phyloP scores from a whole-genome alignment of 92 coral and sea anemone genomes.

The Galaxea fascicularis region DNA sequence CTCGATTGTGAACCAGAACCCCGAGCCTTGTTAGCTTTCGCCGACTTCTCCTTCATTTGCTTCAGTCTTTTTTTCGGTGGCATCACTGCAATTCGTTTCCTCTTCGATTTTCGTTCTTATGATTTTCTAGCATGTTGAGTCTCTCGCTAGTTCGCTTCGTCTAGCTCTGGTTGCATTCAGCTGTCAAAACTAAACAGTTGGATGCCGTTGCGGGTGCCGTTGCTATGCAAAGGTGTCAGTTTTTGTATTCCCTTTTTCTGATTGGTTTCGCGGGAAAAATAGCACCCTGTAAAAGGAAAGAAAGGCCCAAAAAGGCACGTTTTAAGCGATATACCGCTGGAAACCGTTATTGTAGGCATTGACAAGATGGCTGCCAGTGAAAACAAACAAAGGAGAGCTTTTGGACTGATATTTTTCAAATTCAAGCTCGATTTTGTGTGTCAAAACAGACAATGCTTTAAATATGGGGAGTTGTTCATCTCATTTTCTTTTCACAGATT shows the following conservation, averaged over 20 bases:
- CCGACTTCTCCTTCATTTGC: neutral
- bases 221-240: too few relatives aligned
- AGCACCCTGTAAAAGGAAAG: too few relatives aligned
- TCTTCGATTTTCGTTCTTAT: too few relatives aligned
- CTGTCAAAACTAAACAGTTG: neutral
- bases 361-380: neutral
- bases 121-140: neutral
- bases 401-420: neutral
- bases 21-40: neutral
- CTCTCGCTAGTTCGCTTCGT: neutral
- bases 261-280: too few relatives aligned
- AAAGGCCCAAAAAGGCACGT: neutral
- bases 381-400: neutral
- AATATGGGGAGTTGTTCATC: neutral
- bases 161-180: neutral
- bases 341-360: too few relatives aligned
- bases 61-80: neutral
- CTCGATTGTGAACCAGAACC: too few relatives aligned
- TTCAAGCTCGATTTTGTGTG: neutral
- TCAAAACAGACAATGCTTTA: neutral
- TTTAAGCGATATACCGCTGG: neutral
- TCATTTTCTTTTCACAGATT: slow-evolving; percentile 8
- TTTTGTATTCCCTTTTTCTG: too few relatives aligned
- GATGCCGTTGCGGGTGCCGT: too few relatives aligned
- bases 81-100: neutral